phyloP scores from a whole-genome alignment of 2,113 vertebrate species.

The Phaethon lepturus region DNA sequence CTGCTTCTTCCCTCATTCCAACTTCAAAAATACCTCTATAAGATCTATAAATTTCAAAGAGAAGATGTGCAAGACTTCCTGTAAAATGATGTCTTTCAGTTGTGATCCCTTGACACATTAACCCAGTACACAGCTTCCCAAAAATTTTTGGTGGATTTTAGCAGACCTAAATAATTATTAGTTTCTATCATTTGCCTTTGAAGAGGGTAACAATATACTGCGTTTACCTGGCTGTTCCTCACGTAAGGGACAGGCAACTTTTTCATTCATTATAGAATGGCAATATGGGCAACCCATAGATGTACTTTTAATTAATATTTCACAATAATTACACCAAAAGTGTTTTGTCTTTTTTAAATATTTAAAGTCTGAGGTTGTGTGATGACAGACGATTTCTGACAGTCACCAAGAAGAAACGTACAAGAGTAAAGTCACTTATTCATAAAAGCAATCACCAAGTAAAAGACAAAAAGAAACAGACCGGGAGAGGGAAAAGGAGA shows the following conservation, averaged over 20 bases:
- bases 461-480: not conserved
- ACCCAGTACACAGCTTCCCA: not conserved
- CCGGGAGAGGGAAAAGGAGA: not conserved
- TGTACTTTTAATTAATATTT: not conserved
- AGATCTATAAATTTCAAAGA: not conserved
- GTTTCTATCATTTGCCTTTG: not conserved
- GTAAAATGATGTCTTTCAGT: not conserved
- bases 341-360: not conserved
- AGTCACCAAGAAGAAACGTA: not conserved
- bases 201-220: not conserved
- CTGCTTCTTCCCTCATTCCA: constrained; percentile 6
- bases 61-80: not conserved
- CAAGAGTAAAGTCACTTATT: not conserved
- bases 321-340: not conserved
- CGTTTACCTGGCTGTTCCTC: not conserved
- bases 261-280: not conserved
- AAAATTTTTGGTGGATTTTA: not conserved
- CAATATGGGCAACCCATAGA: not conserved
- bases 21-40: not conserved
- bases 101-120: not conserved
- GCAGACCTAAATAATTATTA: not conserved
- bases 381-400: not conserved
- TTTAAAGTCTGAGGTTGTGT: not conserved
- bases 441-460: not conserved
- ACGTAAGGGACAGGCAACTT: not conserved